phyloP scores from a whole-genome alignment of 37 sponge, comb jelly and placozoan genomes.

The Geodia barretti region DNA sequence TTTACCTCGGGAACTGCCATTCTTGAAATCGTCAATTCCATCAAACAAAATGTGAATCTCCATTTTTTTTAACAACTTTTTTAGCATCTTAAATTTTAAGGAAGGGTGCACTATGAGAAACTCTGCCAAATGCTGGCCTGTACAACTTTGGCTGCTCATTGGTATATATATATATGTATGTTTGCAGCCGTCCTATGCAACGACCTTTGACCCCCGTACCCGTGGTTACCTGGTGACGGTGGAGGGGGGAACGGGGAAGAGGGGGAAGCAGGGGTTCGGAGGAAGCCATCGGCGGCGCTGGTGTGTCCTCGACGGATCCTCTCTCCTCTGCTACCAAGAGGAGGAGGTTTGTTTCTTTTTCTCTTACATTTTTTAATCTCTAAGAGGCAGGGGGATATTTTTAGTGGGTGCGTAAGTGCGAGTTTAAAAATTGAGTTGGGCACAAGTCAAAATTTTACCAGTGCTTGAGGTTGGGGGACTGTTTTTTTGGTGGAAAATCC shows the following conservation, averaged over 20 bases:
- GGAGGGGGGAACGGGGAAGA: constrained; percentile 26
- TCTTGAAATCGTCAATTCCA: constrained; percentile 20
- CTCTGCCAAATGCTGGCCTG: not conserved
- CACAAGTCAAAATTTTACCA: no score
- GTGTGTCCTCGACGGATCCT: constrained; percentile 82
- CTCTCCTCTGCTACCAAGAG: constrained; percentile 69
- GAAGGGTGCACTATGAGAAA: not conserved
- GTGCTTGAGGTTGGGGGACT: no score
- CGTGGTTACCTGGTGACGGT: constrained; percentile 67
- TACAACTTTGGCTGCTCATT: not conserved
- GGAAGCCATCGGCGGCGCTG: constrained; percentile 48
- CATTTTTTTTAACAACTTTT: not conserved
- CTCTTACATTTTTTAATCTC: no score
- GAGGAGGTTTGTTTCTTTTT: constrained; percentile 64
- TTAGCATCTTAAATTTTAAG: not conserved
- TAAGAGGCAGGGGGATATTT: not conserved
- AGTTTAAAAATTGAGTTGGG: not conserved
- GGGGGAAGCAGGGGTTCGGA: not conserved
- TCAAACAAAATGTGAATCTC: constrained; percentile 49
- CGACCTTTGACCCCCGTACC: constrained; percentile 30
- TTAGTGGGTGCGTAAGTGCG: not conserved
- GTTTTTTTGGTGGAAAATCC: no score
- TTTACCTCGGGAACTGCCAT: constrained; percentile 8
- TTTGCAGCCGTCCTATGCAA: constrained; percentile 43
- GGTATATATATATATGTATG: not conserved